A percentile compares a stretch with the other conserved stretches of the same genome.
Evolutionary conservation across 1,140 invertebrate genomes (phyloP).

Genomic region (Latrodectus geometricus): DNA sequence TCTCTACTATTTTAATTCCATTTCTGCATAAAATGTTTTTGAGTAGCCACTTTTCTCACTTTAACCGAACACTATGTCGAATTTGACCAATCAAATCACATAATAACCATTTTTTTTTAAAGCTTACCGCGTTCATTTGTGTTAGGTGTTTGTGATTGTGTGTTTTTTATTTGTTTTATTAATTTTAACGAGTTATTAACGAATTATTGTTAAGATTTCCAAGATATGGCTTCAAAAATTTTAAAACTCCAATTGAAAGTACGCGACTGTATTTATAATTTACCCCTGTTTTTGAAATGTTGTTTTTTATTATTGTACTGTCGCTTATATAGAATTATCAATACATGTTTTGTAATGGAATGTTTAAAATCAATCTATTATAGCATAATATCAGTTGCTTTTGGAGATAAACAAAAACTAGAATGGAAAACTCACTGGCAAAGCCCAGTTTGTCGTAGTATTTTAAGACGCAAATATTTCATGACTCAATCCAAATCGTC

Average conservation of each 20-base stretch:
- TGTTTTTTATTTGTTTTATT: no score
- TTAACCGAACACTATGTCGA: no score
- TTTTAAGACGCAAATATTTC: slow-evolving; percentile 38
- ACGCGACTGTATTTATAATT: background rate
- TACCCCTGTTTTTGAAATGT: background rate
- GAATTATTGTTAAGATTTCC: no score
- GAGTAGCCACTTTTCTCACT: no score
- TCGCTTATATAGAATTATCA: slow-evolving; percentile 13
- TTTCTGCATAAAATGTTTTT: no score
- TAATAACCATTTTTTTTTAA: no score
- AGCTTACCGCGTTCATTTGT: no score
- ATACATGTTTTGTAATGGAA: slow-evolving; percentile 43
- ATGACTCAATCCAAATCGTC: slow-evolving; percentile 33
- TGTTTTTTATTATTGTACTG: slow-evolving; percentile 11
- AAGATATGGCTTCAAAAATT: no score
- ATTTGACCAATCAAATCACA: no score
- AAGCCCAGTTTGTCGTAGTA: slow-evolving; percentile 43
- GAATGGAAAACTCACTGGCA: slow-evolving; percentile 53
- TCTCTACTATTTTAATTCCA: no score
- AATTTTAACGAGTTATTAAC: no score
- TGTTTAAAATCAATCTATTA: slow-evolving; percentile 21
- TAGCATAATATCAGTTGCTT: background rate
- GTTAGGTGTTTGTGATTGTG: no score
- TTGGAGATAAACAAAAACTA: background rate
- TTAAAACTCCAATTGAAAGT: background rate